A percentile compares a stretch with the other conserved stretches of the same genome.
phyloP scores from a whole-genome alignment of 2,797 vertebrate genomes.

The Cryptoblepharus egeriae region DNA sequence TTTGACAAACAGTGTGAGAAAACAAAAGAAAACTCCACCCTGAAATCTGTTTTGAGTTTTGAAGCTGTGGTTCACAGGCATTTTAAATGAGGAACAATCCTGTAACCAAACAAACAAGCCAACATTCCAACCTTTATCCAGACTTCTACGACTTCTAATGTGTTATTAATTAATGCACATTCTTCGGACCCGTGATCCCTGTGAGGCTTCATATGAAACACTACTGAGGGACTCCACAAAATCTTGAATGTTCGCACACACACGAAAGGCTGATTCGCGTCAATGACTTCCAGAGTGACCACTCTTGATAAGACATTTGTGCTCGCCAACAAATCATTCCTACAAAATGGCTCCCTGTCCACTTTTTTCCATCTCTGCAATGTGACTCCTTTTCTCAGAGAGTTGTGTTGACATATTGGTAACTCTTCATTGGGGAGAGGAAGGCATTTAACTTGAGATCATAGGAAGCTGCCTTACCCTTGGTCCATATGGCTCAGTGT shows the following conservation, averaged over 20 bases:
- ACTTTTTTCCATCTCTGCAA: background rate
- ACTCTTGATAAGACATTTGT: background rate
- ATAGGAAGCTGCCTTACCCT: no score
- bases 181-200: background rate
- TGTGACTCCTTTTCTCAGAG: no score
- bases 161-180: conserved; percentile 14
- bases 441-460: background rate
- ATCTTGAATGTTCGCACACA: background rate
- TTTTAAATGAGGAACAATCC: conserved; percentile 22
- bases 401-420: background rate
- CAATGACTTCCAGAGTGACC: background rate
- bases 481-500: no score
- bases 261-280: background rate
- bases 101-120: background rate
- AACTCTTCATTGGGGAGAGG: background rate
- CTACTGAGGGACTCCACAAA: background rate
- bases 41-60: conserved; percentile 30
- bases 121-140: conserved; percentile 8
- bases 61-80: background rate
- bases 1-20: conserved; percentile 1
- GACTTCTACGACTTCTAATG: conserved; percentile 1
- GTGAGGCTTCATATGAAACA: background rate
- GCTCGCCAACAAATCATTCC: background rate
- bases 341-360: background rate
- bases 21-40: background rate